phyloP scores from a whole-genome alignment of 2,797 vertebrate genomes.

The Tapirus indicus region DNA sequence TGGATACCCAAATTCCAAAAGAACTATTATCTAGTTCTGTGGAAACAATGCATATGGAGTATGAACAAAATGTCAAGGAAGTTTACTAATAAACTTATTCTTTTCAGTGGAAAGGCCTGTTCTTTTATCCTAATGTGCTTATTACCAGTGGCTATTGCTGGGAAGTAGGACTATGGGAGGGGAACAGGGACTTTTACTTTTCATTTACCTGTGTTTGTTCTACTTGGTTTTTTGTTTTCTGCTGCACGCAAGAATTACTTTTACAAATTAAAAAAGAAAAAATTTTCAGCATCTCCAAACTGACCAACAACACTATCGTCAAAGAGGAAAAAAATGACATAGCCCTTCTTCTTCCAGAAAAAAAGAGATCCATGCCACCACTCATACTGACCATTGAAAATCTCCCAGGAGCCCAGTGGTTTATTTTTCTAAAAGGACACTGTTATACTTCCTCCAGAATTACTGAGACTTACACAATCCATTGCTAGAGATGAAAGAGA shows the following conservation, averaged over 20 bases:
- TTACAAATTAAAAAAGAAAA: conserved; percentile 10
- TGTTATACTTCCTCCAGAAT: not conserved
- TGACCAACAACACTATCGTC: not conserved
- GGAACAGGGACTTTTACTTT: not conserved
- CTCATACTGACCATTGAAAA: not conserved
- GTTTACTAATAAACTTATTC: not conserved
- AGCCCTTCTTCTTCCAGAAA: not conserved
- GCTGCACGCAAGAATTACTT: not conserved
- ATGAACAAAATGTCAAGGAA: not conserved
- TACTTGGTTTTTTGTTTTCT: not conserved
- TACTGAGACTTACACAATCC: not conserved
- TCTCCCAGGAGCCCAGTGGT: not conserved
- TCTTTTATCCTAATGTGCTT: not conserved
- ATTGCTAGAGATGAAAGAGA: not conserved
- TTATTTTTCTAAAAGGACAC: not conserved
- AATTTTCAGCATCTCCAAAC: not conserved
- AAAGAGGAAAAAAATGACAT: not conserved
- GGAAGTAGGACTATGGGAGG: not conserved
- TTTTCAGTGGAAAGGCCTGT: not conserved
- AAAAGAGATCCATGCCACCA: not conserved
- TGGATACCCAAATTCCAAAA: conserved; percentile 4
- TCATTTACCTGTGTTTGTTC: not conserved
- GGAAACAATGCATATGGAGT: not conserved
- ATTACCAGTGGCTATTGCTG: not conserved
- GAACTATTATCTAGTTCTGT: not conserved